Evolutionary conservation across 2,113 vertebrate species (phyloP).

Genomic region (Lepus timidus): DNA sequence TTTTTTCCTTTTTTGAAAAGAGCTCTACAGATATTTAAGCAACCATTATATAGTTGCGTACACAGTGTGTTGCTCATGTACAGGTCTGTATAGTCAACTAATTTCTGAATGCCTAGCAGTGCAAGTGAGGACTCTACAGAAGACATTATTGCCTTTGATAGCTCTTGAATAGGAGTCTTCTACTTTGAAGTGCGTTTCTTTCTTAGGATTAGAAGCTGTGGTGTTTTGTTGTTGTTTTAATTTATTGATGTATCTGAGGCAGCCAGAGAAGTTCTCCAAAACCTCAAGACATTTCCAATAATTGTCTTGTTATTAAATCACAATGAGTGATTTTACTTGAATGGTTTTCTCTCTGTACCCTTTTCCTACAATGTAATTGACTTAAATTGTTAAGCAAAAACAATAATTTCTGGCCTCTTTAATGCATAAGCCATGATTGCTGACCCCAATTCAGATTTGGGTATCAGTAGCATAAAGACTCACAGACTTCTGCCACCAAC

Average conservation of each 20-base stretch:
- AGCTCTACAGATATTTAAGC: conserved; percentile 23
- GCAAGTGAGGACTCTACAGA: conserved; percentile 7
- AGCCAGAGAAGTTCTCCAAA: conserved; percentile 2
- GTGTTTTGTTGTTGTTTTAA: conserved; percentile 13
- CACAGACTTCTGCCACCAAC: conserved; percentile 65
- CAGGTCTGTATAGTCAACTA: background rate
- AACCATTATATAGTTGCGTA: background rate
- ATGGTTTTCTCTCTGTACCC: conserved; percentile 45
- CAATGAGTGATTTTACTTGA: conserved; percentile 29
- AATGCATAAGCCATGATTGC: conserved; percentile 52
- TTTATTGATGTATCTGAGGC: background rate
- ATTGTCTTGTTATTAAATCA: background rate
- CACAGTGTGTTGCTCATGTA: background rate
- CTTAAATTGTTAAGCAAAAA: conserved; percentile 55
- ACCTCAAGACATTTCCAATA: conserved; percentile 10
- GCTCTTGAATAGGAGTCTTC: conserved; percentile 45
- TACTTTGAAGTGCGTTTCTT: background rate
- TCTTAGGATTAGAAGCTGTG: background rate
- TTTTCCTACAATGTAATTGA: conserved; percentile 12
- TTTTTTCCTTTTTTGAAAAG: conserved; percentile 39
- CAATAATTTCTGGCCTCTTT: conserved; percentile 44
- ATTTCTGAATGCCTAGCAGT: conserved; percentile 9
- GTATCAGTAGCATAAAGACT: conserved; percentile 17
- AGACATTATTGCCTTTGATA: background rate
- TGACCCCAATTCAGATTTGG: conserved; percentile 11